These are phyloP conservation scores for Protobothrops flavoviridis DNA, from an alignment of 2,113 vertebrate species.

Conservation along the genomic window DNA sequence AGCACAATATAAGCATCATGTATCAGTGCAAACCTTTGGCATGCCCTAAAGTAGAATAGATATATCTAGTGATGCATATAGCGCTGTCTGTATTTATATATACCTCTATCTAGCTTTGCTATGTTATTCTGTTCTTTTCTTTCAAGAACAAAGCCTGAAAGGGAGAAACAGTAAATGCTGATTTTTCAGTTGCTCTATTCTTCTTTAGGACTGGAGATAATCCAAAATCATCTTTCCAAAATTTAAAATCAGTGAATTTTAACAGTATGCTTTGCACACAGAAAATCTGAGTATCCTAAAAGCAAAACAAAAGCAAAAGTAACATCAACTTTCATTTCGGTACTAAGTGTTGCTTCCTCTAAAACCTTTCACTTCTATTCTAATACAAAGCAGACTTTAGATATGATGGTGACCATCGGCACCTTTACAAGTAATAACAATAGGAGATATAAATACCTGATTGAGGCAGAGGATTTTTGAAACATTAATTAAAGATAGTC, in stretches of 20 bases:
- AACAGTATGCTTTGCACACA: background rate
- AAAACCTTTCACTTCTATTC: constrained; percentile 9
- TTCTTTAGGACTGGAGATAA: background rate
- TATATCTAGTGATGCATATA: background rate
- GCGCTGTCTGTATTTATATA: background rate
- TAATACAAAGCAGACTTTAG: constrained; percentile 4
- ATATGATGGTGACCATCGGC: background rate
- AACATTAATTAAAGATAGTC: background rate
- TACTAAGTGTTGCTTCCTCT: accelerated
- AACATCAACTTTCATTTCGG: background rate
- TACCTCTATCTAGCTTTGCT: background rate
- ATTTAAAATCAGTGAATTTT: background rate
- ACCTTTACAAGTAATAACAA: constrained; percentile 12
- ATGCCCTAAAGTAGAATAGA: background rate
- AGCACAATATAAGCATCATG: background rate
- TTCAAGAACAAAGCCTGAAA: background rate
- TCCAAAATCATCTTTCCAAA: background rate
- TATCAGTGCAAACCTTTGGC: background rate
- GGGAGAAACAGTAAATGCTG: background rate
- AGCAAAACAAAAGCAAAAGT: constrained; percentile 12
- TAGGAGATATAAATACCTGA: background rate
- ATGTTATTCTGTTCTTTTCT: background rate
- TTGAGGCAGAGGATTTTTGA: background rate
- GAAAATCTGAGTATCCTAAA: constrained; percentile 20
- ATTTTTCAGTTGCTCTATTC: background rate